Conservation (phyloP, 2,888 invertebrate genomes). For the Drosophila affinis region DNA sequence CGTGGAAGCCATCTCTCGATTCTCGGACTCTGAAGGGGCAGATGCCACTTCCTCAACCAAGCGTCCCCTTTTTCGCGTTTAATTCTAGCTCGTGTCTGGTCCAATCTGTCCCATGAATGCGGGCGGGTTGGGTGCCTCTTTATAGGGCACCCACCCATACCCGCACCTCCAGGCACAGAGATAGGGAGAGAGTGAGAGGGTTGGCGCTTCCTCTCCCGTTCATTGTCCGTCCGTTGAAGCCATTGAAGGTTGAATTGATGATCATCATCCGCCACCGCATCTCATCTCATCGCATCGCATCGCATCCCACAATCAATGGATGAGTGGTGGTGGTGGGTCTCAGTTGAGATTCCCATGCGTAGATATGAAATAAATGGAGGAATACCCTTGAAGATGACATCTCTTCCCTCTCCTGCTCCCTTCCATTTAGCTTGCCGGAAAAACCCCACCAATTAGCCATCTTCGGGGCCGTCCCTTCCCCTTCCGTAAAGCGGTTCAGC, state of each 20-base stretch:
- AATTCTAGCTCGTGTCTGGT: constrained; percentile 30
- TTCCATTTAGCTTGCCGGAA: constrained; percentile 1
- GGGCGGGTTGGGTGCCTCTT: constrained; percentile 31
- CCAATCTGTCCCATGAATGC: constrained; percentile 31
- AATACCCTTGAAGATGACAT: neutral
- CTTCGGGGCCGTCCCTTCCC: neutral
- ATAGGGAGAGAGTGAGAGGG: constrained; percentile 1
- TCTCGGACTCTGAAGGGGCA: neutral
- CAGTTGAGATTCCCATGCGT: neutral
- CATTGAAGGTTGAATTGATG: constrained; percentile 77
- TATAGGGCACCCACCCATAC: constrained; percentile 21
- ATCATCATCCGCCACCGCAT: constrained; percentile 33
- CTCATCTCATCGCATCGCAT: neutral
- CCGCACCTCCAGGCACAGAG: neutral
- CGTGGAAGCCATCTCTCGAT: neutral
- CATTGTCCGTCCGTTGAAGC: constrained; percentile 60
- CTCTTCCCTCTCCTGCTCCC: constrained; percentile 25
- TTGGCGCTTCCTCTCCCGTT: constrained; percentile 8
- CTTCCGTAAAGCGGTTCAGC: constrained; percentile 20
- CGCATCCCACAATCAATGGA: neutral
- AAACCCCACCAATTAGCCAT: constrained; percentile 21
- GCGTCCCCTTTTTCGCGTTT: constrained; percentile 15
- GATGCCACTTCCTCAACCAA: constrained; percentile 1
- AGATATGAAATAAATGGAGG: neutral
- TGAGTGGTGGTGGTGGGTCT: neutral